Conservation (phyloP, 1,140 invertebrate species). For the Bemisia tabaci region DNA sequence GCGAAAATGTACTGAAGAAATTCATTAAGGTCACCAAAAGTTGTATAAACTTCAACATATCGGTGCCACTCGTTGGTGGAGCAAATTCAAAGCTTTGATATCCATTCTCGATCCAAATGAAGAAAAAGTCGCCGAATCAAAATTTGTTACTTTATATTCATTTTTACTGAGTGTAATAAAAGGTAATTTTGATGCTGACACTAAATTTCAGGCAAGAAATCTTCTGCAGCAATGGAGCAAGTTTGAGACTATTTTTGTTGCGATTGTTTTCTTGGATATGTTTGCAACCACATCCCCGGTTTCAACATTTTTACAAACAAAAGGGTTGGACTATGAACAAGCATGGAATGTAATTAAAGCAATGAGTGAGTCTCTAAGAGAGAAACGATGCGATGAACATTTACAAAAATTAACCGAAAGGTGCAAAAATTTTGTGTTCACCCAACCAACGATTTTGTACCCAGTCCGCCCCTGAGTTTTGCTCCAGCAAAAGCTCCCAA, state of each 20-base stretch:
- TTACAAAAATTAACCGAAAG: neutral
- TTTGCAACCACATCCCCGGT: conserved; percentile 8
- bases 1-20: conserved; percentile 13
- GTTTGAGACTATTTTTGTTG: conserved; percentile 16
- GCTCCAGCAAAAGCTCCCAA: too few relatives aligned
- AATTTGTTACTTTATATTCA: conserved; percentile 13
- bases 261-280: conserved; percentile 14
- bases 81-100: conserved; percentile 15
- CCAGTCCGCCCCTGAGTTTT: too few relatives aligned
- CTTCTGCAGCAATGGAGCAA: conserved; percentile 14
- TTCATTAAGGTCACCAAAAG: conserved; percentile 5
- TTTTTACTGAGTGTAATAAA: conserved; percentile 12
- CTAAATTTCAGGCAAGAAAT: conserved; percentile 8
- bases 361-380: neutral
- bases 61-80: conserved; percentile 16
- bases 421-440: neutral
- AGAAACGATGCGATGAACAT: neutral
- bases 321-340: neutral
- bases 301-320: neutral
- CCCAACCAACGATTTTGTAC: too few relatives aligned
- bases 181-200: conserved; percentile 15
- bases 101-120: conserved; percentile 11
- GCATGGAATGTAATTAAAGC: neutral
- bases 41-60: conserved; percentile 15
- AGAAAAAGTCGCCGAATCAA: conserved; percentile 3